Evolutionary conservation across 53 echinoderm and acorn worm species (phyloP).

Genomic region (Luidia sarsii): DNA sequence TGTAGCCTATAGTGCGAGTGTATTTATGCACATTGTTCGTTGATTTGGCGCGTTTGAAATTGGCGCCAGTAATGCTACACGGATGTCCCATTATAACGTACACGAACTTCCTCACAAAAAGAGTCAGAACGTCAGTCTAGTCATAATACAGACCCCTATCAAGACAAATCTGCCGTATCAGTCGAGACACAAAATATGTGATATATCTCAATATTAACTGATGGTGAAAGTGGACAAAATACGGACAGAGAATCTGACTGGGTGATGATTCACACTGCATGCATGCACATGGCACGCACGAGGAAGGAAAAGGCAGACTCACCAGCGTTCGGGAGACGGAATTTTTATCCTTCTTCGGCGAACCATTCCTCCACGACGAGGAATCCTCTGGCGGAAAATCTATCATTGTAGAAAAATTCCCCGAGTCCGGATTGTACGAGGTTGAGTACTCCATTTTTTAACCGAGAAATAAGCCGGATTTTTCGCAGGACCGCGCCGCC

Average conservation of each 20-base stretch:
- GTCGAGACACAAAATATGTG: too few species aligned
- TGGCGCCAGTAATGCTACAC: slow-evolving; percentile 49
- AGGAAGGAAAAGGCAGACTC: not conserved
- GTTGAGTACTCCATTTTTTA: slow-evolving; percentile 56
- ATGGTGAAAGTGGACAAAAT: too few species aligned
- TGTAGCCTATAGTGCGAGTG: too few species aligned
- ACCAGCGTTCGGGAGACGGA: slow-evolving; percentile 46
- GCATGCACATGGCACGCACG: not conserved
- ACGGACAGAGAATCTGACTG: too few species aligned
- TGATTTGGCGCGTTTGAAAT: slow-evolving; percentile 53
- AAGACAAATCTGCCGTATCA: too few species aligned
- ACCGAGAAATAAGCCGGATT: not conserved
- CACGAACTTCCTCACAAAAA: too few species aligned
- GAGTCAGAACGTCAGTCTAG: too few species aligned
- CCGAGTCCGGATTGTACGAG: slow-evolving; percentile 74
- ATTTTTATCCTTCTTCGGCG: slow-evolving; percentile 25
- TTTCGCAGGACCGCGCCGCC: too few species aligned
- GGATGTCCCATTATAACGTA: too few species aligned
- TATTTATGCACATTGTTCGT: not conserved
- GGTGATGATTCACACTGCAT: too few species aligned
- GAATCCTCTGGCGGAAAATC: slow-evolving; percentile 44
- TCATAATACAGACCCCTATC: too few species aligned
- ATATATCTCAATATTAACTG: too few species aligned
- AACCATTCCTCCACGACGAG: slow-evolving; percentile 10
- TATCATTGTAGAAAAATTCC: slow-evolving; percentile 67